Conservation (phyloP, 2,888 invertebrate genomes). For the Ichneumoninae sp. region DNA sequence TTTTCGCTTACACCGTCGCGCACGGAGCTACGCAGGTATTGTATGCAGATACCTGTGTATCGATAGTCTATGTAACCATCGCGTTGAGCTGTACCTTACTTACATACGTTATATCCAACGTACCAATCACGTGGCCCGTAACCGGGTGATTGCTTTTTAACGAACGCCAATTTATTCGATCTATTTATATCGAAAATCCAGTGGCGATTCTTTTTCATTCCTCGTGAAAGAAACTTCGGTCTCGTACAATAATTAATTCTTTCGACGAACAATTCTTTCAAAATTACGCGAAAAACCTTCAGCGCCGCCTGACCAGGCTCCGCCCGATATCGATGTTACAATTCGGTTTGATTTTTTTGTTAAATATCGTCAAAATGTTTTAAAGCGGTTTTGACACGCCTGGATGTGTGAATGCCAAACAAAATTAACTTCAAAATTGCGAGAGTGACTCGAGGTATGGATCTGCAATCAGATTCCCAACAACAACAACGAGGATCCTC, state of each 20-base stretch:
- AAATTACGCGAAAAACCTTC: too few relatives aligned
- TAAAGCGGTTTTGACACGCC: too few relatives aligned
- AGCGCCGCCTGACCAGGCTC: too few relatives aligned
- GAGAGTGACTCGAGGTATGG: too few relatives aligned
- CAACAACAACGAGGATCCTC: too few relatives aligned
- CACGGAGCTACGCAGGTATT: neutral
- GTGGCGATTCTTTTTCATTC: neutral
- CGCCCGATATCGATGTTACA: too few relatives aligned
- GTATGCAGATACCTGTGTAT: conserved; percentile 14
- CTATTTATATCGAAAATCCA: neutral
- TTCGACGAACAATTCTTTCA: too few relatives aligned
- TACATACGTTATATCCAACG: neutral
- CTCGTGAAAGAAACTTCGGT: neutral
- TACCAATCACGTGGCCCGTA: neutral
- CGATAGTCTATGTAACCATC: neutral
- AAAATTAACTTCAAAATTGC: too few relatives aligned
- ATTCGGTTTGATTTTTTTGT: too few relatives aligned
- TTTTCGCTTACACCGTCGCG: conserved; percentile 20
- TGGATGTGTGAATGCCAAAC: too few relatives aligned
- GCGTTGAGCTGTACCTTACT: neutral
- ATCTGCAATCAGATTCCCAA: too few relatives aligned
- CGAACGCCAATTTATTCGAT: neutral
- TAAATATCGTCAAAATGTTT: too few relatives aligned
- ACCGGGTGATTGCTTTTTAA: neutral
- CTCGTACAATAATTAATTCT: neutral